Base-by-base conservation (phyloP, 2,113 vertebrate genomes). In the Lontra canadensis region DNA sequence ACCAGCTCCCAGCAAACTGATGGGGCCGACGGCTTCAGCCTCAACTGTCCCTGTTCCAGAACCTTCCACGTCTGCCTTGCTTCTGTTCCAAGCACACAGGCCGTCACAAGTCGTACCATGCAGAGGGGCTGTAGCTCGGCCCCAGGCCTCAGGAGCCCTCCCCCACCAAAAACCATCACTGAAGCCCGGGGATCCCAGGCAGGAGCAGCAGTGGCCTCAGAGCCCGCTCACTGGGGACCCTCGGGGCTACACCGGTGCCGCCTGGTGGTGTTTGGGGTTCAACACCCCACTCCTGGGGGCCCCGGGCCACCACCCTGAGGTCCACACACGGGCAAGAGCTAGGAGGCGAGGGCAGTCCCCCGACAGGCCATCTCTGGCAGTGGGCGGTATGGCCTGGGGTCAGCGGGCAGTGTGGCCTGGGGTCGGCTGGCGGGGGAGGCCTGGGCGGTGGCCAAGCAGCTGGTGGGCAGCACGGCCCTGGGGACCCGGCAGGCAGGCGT, bases 41-140 rank as follows among this genome's bases (percentile, higher is more conserved):
- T 47, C 59, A 42, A 1, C 36, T 14, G 12, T 1, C 31, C 34
- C 47, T 9, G 25, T 13, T 78, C 57, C 36, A 39, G 85, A 82
- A 90, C 20, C 14, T 61, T 63, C 65, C 15, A 13, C 2, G 2
- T 55, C 14, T 63, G 23, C n/a, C 5, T 7, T 15, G 9, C 4
- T 20, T 44, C 26, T 18, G 29, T 18, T 78, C 17, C 31, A 15
- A 47, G 63, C 78, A 79, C 42, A 26, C 2, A 11, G 13, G 42
- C 14, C 2, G 0, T 78, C 26, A 39, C 47, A 17, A 8, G n/a
- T 39, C 59, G 6, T 18, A 6, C 1, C 8, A n/a, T 0, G 0
- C 1, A 1, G 29, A 7, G 23, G 29, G n/a, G 12, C 23, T 0
- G 20, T 4, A 0, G 42, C 26, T 23, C 17, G 9, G 69, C 31